These are phyloP conservation scores for Pandemis heparana DNA, from an alignment of 2,888 invertebrate species.

Conservation along the genomic window DNA sequence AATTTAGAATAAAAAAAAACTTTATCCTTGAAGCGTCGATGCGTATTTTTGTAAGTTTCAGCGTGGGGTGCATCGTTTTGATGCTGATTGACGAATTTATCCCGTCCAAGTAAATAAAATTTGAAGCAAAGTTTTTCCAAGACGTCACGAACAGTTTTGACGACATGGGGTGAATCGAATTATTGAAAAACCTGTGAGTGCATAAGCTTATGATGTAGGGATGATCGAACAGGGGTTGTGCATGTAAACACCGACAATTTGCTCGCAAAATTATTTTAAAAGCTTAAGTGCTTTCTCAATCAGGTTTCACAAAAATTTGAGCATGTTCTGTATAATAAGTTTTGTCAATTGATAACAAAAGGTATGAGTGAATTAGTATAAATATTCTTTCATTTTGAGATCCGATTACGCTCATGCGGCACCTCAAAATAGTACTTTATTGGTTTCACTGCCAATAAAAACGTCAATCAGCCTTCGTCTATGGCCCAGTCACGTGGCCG, in stretches of 20 bases:
- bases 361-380: too few relatives aligned
- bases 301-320: not conserved
- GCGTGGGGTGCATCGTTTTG: conserved; percentile 63
- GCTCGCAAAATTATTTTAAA: conserved; percentile 36
- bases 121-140: conserved; percentile 60
- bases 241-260: conserved; percentile 51
- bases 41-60: conserved; percentile 55
- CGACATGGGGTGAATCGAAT: conserved; percentile 67
- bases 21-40: conserved; percentile 58
- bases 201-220: conserved; percentile 52
- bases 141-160: conserved; percentile 64
- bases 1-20: conserved; percentile 72
- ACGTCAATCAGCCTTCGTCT: conserved; percentile 54
- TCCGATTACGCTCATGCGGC: not conserved
- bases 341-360: not conserved
- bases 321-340: too few relatives aligned
- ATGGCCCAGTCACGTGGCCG: conserved; percentile 67
- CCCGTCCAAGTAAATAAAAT: conserved; percentile 71
- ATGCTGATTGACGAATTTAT: conserved; percentile 81
- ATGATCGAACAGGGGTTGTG: conserved; percentile 58
- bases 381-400: not conserved
- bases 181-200: conserved; percentile 59
- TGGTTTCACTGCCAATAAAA: conserved; percentile 26
- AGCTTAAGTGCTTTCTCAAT: conserved; percentile 21
- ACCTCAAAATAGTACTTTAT: not conserved